phyloP scores from a whole-genome alignment of 2,113 vertebrate species.

The Aramus guarauna region DNA sequence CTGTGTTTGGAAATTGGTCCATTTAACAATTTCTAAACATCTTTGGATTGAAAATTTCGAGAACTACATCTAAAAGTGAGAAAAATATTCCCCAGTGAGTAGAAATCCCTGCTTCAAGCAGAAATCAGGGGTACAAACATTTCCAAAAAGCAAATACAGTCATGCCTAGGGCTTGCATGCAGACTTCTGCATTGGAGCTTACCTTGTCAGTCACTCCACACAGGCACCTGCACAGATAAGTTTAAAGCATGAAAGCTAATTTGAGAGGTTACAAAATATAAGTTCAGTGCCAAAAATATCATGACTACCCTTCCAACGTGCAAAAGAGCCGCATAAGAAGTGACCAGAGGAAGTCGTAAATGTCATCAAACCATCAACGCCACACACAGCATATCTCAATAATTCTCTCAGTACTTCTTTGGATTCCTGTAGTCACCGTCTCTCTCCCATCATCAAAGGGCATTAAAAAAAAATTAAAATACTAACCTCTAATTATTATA shows the following conservation, averaged over 20 bases:
- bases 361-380: background rate
- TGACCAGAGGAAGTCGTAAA: background rate
- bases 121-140: background rate
- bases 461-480: background rate
- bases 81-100: background rate
- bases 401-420: background rate
- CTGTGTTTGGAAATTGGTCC: background rate
- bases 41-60: background rate
- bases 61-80: background rate
- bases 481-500: background rate
- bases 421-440: background rate
- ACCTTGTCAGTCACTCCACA: background rate
- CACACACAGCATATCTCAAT: background rate
- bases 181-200: background rate
- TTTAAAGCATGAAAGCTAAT: background rate
- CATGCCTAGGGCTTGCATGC: rapidly evolving
- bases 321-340: background rate
- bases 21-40: background rate
- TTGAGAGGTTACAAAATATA: background rate
- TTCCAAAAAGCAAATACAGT: background rate
- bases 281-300: background rate
- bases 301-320: background rate
- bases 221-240: background rate
- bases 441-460: background rate
- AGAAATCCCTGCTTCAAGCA: background rate